Conservation (phyloP, 2,888 invertebrate species). For the Pristionchus exspectatus region DNA sequence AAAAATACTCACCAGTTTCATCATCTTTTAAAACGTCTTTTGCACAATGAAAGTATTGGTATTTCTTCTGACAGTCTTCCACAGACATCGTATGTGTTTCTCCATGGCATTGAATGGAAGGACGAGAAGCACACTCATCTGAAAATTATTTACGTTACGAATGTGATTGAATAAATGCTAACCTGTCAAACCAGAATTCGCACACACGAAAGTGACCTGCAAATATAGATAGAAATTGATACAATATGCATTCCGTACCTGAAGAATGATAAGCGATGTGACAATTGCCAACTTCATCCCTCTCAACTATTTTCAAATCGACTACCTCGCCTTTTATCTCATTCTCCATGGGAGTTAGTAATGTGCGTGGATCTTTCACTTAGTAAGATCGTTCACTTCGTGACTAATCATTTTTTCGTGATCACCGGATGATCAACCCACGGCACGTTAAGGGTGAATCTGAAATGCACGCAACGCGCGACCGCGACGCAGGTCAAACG, state of each 20-base stretch:
- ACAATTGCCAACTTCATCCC: not conserved
- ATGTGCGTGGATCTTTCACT: not conserved
- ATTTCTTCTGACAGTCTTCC: not conserved
- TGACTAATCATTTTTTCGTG: too few relatives aligned
- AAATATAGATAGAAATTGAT: not conserved
- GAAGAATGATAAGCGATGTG: not conserved
- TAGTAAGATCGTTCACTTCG: not conserved
- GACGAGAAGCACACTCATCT: not conserved
- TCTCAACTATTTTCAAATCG: not conserved
- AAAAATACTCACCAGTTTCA: not conserved
- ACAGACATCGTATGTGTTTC: not conserved
- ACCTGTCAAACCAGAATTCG: not conserved
- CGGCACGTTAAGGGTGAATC: too few relatives aligned
- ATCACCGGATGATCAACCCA: too few relatives aligned
- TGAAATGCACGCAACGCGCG: too few relatives aligned
- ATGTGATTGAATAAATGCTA: not conserved
- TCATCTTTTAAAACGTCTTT: not conserved
- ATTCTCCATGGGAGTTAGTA: not conserved
- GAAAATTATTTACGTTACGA: not conserved
- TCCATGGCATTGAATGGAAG: not conserved
- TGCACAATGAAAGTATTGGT: not conserved
- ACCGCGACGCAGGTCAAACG: too few relatives aligned
- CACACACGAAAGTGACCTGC: not conserved
- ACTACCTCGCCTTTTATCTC: not conserved
- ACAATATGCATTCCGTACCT: not conserved